Percentiles rank a stretch among this genome's conserved stretches.
phyloP scores from a whole-genome alignment of 1,140 invertebrate species.

The Babylonia areolata region DNA sequence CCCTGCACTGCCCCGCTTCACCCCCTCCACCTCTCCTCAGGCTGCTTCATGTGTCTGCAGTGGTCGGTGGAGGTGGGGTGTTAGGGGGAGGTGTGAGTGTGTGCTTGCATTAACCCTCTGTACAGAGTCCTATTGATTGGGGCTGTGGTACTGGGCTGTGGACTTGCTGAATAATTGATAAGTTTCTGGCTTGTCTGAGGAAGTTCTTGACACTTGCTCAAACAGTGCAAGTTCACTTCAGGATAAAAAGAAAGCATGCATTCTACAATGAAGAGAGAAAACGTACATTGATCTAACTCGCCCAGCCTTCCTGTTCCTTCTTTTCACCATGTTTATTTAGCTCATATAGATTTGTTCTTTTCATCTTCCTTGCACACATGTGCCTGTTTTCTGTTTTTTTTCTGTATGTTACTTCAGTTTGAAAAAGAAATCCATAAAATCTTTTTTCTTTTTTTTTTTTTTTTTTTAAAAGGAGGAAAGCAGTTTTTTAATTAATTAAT shows the following conservation, averaged over 20 bases:
- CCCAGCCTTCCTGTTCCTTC: background rate
- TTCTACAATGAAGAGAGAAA: no score
- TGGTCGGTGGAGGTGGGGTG: background rate
- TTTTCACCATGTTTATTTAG: no score
- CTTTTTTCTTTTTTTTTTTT: constrained; percentile 20
- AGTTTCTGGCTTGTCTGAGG: background rate
- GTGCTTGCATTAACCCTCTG: background rate
- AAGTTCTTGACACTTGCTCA: background rate
- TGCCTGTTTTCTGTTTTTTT: no score
- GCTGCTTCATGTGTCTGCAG: background rate
- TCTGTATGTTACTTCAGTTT: background rate
- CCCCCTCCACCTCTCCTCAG: background rate
- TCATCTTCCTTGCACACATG: no score
- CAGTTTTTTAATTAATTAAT: no score
- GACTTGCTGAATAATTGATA: constrained; percentile 8
- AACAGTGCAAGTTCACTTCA: background rate
- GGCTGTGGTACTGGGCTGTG: background rate
- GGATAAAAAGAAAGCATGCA: background rate
- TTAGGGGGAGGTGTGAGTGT: background rate
- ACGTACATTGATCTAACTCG: background rate
- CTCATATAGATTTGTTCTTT: no score
- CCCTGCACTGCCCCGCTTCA: background rate
- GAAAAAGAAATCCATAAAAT: background rate
- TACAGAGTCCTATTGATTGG: constrained; percentile 14
- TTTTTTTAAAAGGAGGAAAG: constrained; percentile 4